Evolutionary conservation across 2,797 vertebrate genomes (phyloP).

Genomic region (Lagorchestes hirsutus): DNA sequence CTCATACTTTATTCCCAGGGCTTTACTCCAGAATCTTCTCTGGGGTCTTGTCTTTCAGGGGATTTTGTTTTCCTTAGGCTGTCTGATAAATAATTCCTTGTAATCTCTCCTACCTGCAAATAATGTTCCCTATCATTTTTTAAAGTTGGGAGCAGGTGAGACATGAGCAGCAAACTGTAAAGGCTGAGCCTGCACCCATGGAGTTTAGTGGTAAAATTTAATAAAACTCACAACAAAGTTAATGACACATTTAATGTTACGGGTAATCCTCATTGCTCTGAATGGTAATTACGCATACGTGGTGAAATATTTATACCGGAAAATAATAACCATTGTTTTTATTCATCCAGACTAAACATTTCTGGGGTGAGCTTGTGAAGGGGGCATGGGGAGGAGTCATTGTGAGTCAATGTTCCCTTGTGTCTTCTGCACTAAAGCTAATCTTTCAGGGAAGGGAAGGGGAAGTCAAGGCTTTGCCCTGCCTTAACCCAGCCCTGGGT

Average conservation of each 20-base stretch:
- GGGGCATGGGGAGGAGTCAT: neutral
- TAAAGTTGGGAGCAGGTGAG: constrained; percentile 19
- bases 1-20: constrained; percentile 57
- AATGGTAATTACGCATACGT: neutral
- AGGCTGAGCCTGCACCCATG: neutral
- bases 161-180: constrained; percentile 29
- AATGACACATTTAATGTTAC: constrained; percentile 53
- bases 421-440: neutral
- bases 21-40: constrained; percentile 24
- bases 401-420: neutral
- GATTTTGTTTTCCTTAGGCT: constrained; percentile 59
- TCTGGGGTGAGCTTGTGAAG: neutral
- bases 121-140: neutral
- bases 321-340: constrained; percentile 18
- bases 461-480: neutral
- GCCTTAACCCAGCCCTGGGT: neutral
- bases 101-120: constrained; percentile 63
- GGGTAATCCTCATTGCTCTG: neutral
- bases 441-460: neutral
- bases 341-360: constrained; percentile 32
- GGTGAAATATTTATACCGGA: constrained; percentile 17
- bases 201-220: neutral
- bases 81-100: constrained; percentile 60
- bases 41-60: constrained; percentile 64
- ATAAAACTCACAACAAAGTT: constrained; percentile 31